phyloP scores from a whole-genome alignment of 2,113 vertebrate species.

The Sylvilagus bachmani region DNA sequence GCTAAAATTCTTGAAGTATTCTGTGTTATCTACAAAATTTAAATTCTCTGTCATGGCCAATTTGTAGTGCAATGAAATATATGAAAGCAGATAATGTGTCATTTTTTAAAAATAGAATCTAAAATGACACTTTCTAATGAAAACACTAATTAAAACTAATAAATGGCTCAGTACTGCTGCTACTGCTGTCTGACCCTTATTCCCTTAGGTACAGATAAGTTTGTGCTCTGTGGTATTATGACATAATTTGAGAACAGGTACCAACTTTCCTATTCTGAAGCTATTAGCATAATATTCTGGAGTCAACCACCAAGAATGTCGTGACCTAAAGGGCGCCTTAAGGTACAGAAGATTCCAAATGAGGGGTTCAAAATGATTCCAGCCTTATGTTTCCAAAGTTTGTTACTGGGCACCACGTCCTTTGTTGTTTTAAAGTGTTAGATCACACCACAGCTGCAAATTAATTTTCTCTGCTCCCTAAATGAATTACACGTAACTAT shows the following conservation, averaged over 20 bases:
- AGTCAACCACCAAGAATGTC: neutral
- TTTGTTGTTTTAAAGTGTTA: conserved; percentile 61
- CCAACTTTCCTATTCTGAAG: neutral
- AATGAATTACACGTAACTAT: conserved; percentile 81
- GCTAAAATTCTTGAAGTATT: conserved; percentile 8
- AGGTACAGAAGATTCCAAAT: neutral
- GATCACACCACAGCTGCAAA: conserved; percentile 73
- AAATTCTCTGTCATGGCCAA: neutral
- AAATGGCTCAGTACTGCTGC: neutral
- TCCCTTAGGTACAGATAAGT: neutral
- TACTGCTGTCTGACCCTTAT: conserved; percentile 2
- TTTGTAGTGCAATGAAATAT: conserved; percentile 31
- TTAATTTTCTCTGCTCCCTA: conserved; percentile 83
- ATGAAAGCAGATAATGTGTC: conserved; percentile 53
- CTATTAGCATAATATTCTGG: neutral
- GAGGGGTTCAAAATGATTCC: conserved; percentile 38
- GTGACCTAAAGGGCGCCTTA: neutral
- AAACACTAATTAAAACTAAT: conserved; percentile 78
- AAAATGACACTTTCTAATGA: conserved; percentile 64
- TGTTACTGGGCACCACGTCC: conserved; percentile 4
- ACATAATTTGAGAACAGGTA: neutral
- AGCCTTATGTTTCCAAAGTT: neutral
- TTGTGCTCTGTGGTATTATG: neutral
- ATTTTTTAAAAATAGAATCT: conserved; percentile 51
- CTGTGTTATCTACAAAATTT: neutral